phyloP scores from a whole-genome alignment of 2,888 invertebrate genomes.

The Volucella inanis region DNA sequence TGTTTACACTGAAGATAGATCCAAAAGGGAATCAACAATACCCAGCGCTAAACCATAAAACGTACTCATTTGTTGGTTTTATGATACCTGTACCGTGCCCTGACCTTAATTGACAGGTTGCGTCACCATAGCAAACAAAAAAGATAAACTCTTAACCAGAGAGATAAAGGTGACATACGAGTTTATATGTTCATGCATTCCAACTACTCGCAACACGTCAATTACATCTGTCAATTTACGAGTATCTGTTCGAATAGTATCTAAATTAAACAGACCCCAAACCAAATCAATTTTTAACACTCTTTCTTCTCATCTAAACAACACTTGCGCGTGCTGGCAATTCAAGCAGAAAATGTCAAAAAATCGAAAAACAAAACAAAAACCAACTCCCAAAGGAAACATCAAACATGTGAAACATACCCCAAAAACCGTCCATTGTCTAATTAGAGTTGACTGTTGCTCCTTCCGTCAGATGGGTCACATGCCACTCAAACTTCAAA shows the following conservation, averaged over 20 bases:
- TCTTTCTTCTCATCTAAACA: background rate
- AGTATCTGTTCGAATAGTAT: background rate
- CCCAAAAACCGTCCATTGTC: constrained; percentile 11
- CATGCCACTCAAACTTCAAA: constrained; percentile 7
- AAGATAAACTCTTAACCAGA: no score
- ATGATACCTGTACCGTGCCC: constrained; percentile 4
- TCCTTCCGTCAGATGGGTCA: constrained; percentile 1
- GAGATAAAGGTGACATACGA: background rate
- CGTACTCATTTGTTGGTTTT: background rate
- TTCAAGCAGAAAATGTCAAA: background rate
- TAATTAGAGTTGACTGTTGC: constrained; percentile 35
- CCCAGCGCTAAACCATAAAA: background rate
- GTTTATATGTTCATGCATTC: background rate
- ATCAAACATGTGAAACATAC: background rate
- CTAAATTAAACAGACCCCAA: background rate
- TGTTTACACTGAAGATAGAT: background rate
- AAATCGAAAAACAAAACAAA: background rate
- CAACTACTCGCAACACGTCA: background rate
- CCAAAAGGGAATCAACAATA: constrained; percentile 11
- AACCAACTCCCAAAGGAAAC: no score
- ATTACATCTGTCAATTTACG: constrained; percentile 1
- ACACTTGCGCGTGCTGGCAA: constrained; percentile 25
- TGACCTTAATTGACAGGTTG: constrained; percentile 14
- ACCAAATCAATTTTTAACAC: background rate
- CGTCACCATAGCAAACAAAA: background rate